phyloP scores from a whole-genome alignment of 2,113 vertebrate species.

The Tinamus guttatus region DNA sequence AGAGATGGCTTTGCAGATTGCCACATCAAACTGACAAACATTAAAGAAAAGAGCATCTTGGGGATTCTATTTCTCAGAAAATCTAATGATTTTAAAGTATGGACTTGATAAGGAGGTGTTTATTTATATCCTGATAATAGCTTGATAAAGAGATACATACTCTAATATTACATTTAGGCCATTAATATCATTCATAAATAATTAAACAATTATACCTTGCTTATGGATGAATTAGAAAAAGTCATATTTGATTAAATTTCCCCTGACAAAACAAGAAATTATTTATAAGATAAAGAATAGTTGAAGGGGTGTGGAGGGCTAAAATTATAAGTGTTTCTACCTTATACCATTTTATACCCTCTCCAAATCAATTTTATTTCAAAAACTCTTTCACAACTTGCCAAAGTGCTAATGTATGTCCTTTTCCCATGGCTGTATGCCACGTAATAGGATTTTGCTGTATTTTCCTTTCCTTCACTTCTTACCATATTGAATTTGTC shows the following conservation, averaged over 20 bases:
- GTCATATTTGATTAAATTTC: constrained; percentile 24
- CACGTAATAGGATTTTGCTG: constrained; percentile 59
- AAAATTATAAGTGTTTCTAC: background rate
- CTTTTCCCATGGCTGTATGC: constrained; percentile 60
- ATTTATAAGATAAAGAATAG: background rate
- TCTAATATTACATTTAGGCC: background rate
- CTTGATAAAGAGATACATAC: background rate
- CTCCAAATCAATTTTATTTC: constrained; percentile 15
- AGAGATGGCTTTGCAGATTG: background rate
- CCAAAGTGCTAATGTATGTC: constrained; percentile 22
- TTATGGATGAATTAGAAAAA: constrained; percentile 10
- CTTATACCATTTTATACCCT: background rate
- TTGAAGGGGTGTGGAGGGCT: background rate
- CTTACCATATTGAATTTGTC: constrained; percentile 68
- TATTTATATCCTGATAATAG: background rate
- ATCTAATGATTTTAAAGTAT: background rate
- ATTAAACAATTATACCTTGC: background rate
- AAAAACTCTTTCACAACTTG: constrained; percentile 51
- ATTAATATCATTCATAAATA: background rate
- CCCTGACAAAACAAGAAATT: constrained; percentile 12
- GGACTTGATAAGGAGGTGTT: background rate
- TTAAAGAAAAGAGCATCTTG: background rate
- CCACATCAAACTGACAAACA: background rate
- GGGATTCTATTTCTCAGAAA: background rate
- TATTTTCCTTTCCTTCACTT: constrained; percentile 48